These are phyloP conservation scores for Notodonta ziczac DNA, from an alignment of 2,888 invertebrate genomes.

Conservation along the genomic window DNA sequence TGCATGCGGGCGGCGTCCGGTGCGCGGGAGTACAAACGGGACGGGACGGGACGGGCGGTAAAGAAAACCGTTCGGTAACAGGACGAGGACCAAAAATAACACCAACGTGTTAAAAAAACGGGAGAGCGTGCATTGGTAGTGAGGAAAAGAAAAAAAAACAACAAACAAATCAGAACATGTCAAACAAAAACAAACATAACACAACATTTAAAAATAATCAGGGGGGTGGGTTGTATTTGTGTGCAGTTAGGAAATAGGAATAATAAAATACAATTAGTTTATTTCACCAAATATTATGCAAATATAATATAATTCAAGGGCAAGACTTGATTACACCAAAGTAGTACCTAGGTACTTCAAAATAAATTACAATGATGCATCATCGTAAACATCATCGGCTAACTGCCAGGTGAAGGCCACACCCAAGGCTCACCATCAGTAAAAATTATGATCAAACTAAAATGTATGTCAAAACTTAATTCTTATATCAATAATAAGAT, in stretches of 20 bases:
- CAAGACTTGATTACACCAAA: conserved; percentile 51
- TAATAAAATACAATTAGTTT: conserved; percentile 79
- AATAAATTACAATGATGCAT: not conserved
- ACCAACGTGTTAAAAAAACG: conserved; percentile 72
- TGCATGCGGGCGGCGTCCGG: conserved; percentile 87
- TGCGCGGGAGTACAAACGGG: conserved; percentile 70
- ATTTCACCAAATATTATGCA: conserved; percentile 74
- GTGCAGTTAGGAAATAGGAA: conserved; percentile 80
- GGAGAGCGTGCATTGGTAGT: conserved; percentile 80
- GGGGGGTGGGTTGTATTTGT: conserved; percentile 56
- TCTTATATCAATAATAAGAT: too few species aligned
- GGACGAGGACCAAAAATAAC: conserved; percentile 69
- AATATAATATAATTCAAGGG: conserved; percentile 58
- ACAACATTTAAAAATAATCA: conserved; percentile 61
- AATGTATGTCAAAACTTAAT: too few species aligned
- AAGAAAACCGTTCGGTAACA: conserved; percentile 78
- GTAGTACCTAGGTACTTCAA: not conserved
- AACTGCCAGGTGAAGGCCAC: not conserved
- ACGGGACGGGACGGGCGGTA: conserved; percentile 55
- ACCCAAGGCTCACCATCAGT: too few species aligned
- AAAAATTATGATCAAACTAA: too few species aligned
- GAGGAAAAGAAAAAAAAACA: conserved; percentile 79
- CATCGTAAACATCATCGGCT: not conserved
- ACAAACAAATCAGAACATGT: conserved; percentile 83
- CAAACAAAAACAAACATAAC: conserved; percentile 78